Base-by-base conservation (phyloP, 2,888 invertebrate species). In the Lucinisca nassula region DNA sequence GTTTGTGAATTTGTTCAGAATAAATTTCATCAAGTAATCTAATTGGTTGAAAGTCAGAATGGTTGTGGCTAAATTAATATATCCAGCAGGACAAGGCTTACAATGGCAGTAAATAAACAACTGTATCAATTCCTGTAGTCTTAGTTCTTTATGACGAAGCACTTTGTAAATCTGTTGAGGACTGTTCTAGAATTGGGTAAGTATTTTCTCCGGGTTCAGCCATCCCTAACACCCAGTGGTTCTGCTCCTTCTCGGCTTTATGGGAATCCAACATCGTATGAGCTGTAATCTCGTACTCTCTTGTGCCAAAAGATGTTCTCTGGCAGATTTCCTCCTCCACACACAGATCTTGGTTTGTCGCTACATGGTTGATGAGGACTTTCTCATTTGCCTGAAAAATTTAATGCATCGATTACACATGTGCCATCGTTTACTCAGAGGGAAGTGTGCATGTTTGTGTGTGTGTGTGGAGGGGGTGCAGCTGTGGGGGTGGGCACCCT, bases 231-330 rank as follows among this genome's bases (percentile, higher is more conserved):
- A 93, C 92, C 95, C 95, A 96, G 81, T 95, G 95, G 90, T 96
- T 96, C 61, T 92, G 92, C 35, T 95, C 95, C 83, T 92, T 92
- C 79, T 96, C 96, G 4, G 95, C 96, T 72, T 94, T 93, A 87
- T 96, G 96, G 0, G 95, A 95, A 84, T 96, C 95, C 24, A 96
- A 91, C 82, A 91, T 92, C 0, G 95, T 96, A 87, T 93, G 89
- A 37, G 94, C 93, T 10, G 95, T 93, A 14, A 96, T 92, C 88
- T 96, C 96, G 87, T 94, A 95, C 74, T 96, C 96, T n/a, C 90
- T 74, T 12, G 88, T 87, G 14, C 96, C 95, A 87, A 95, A 95
- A 32, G 94, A 92, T 38, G 95, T 96, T 79, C 96, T 95, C 89
- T 70, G 86, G 85, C 82, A 80, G 32, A 92, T 92, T 4, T 94